These are phyloP conservation scores for Sardina pilchardus DNA, from an alignment of 2,113 vertebrate species.

Conservation along the genomic window DNA sequence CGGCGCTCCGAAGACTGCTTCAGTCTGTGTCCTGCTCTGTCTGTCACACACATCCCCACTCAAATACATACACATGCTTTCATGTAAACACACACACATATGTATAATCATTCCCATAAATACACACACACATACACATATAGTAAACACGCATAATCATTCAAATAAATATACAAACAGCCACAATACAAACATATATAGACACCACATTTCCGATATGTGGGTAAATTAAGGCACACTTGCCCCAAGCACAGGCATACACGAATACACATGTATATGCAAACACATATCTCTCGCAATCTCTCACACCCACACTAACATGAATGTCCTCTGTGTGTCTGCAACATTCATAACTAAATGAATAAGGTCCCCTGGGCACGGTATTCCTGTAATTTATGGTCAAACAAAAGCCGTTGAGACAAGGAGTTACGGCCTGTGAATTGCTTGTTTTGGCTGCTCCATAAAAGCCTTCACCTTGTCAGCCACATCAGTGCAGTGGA, in stretches of 20 bases:
- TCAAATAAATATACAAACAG: neutral
- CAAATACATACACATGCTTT: constrained; percentile 26
- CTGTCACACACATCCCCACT: neutral
- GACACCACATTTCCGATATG: neutral
- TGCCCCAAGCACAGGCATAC: constrained; percentile 37
- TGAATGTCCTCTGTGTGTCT: constrained; percentile 37
- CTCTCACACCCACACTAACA: neutral
- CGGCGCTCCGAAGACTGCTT: neutral
- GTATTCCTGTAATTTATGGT: constrained; percentile 75
- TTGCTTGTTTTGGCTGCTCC: constrained; percentile 76
- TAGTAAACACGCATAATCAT: neutral
- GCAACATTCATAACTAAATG: constrained; percentile 57
- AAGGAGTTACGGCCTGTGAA: constrained; percentile 80
- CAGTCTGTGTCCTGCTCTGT: neutral
- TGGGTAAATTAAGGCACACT: constrained; percentile 2
- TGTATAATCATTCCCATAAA: neutral
- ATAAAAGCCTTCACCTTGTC: constrained; percentile 75
- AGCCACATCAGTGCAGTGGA: constrained; percentile 51
- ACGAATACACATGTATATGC: constrained; percentile 26
- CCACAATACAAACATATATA: neutral
- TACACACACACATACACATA: neutral
- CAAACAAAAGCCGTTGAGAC: constrained; percentile 73
- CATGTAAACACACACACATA: neutral
- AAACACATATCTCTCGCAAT: constrained; percentile 1
- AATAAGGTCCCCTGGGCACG: constrained; percentile 65